phyloP scores from a whole-genome alignment of 1,140 invertebrate species.

The Polypedilum vanderplanki region DNA sequence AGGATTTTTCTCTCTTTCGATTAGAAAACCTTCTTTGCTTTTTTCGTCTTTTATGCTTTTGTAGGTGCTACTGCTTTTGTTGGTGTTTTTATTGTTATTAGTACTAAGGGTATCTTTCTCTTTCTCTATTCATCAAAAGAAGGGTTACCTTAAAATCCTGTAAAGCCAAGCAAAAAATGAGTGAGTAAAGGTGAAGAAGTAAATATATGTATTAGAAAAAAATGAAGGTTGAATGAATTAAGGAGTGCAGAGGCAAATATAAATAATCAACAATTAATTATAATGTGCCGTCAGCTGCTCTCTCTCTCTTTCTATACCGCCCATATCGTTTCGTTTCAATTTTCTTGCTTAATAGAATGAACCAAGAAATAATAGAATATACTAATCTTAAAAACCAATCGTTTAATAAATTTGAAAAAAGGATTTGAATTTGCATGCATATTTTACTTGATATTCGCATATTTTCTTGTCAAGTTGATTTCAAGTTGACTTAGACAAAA shows the following conservation, averaged over 20 bases:
- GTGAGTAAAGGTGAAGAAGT: not conserved
- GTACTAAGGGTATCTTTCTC: too few relatives aligned
- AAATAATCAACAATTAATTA: constrained; percentile 20
- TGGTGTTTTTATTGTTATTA: too few relatives aligned
- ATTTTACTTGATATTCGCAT: too few relatives aligned
- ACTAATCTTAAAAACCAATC: too few relatives aligned
- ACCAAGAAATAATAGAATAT: too few relatives aligned
- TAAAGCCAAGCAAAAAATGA: not conserved
- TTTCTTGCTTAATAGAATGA: too few relatives aligned
- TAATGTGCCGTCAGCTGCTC: not conserved
- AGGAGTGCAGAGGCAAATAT: not conserved
- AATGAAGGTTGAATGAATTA: not conserved
- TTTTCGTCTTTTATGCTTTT: not conserved
- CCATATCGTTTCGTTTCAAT: too few relatives aligned
- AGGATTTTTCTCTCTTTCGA: not conserved
- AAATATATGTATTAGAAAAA: not conserved
- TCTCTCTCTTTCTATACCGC: not conserved
- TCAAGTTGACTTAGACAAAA: too few relatives aligned
- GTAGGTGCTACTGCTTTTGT: too few relatives aligned
- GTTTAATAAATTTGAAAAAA: too few relatives aligned
- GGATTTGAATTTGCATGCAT: too few relatives aligned
- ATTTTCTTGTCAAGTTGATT: too few relatives aligned
- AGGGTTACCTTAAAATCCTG: not conserved
- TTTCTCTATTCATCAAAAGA: not conserved
- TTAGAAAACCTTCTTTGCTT: not conserved